These are phyloP conservation scores for Drosophila virilis DNA, from an alignment of 1,140 invertebrate genomes.

Conservation along the genomic window DNA sequence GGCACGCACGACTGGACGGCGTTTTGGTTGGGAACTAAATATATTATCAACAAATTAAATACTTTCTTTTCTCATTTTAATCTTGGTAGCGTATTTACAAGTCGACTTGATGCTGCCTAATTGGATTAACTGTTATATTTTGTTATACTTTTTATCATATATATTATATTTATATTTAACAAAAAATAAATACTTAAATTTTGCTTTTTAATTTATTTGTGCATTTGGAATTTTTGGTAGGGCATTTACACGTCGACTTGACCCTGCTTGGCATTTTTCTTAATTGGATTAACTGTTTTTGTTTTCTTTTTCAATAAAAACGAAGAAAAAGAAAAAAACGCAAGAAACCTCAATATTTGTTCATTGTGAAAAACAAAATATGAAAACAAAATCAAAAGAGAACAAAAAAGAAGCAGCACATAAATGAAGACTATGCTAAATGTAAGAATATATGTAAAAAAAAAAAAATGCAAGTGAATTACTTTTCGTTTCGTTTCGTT, in stretches of 20 bases:
- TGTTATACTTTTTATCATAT: too few relatives aligned
- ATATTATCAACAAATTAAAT: too few relatives aligned
- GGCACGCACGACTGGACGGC: background rate
- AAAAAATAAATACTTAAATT: background rate
- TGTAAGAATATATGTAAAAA: slow-evolving; percentile 30
- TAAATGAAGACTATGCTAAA: slow-evolving; percentile 40
- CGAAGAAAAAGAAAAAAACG: slow-evolving; percentile 31
- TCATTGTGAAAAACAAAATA: slow-evolving; percentile 28
- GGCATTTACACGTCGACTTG: slow-evolving; percentile 41
- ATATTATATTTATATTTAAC: background rate
- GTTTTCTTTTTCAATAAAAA: slow-evolving; percentile 59
- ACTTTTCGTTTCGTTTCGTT: slow-evolving; percentile 45
- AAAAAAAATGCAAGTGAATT: slow-evolving; percentile 48
- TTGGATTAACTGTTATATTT: too few relatives aligned
- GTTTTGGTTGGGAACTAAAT: background rate
- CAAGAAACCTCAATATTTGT: slow-evolving; percentile 71
- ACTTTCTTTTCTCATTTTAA: too few relatives aligned
- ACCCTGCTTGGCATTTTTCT: slow-evolving; percentile 59
- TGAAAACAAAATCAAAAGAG: slow-evolving; percentile 6
- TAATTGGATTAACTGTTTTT: slow-evolving; percentile 76
- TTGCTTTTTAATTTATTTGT: background rate
- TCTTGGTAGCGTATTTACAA: background rate
- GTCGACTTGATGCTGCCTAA: too few relatives aligned
- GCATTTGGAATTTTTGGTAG: slow-evolving; percentile 17
- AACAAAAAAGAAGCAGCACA: background rate